Conservation (phyloP, 2,888 invertebrate species). For the Itoplectis maculator region DNA sequence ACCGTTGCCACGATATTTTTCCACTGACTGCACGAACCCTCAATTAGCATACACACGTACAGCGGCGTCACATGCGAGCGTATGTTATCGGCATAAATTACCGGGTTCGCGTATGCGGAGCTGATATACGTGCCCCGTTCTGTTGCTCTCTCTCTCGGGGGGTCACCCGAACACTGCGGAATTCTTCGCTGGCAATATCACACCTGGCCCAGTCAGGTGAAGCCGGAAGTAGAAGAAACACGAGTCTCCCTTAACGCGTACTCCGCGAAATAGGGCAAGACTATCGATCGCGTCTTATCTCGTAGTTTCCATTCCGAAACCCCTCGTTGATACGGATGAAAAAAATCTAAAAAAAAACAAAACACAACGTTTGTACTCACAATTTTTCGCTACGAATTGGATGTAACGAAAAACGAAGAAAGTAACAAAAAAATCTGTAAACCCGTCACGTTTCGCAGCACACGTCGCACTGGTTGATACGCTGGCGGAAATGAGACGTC, state of each 20-base stretch:
- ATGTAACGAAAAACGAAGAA: not conserved
- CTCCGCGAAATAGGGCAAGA: constrained; percentile 15
- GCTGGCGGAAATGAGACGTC: constrained; percentile 19
- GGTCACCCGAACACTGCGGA: constrained; percentile 16
- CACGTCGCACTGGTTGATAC: constrained; percentile 37
- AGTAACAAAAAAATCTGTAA: not conserved
- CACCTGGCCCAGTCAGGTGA: not conserved
- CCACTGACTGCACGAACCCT: constrained; percentile 32
- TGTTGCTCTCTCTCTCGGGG: too few species aligned
- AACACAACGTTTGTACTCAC: not conserved
- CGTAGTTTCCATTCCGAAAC: not conserved
- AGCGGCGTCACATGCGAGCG: constrained; percentile 42
- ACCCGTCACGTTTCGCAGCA: constrained; percentile 41
- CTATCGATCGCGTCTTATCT: constrained; percentile 31
- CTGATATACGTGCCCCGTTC: constrained; percentile 64
- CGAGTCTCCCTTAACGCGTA: not conserved
- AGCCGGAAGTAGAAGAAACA: constrained; percentile 7
- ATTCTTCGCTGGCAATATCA: constrained; percentile 34
- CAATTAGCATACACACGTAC: constrained; percentile 12
- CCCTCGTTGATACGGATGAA: not conserved
- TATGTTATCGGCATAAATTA: constrained; percentile 73
- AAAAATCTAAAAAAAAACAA: too few species aligned
- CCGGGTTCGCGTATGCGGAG: constrained; percentile 72
- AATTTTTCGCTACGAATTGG: not conserved
- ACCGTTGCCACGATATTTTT: constrained; percentile 57